Base-by-base conservation (phyloP, 2,113 vertebrate genomes). In the Melanocharis versteri region DNA sequence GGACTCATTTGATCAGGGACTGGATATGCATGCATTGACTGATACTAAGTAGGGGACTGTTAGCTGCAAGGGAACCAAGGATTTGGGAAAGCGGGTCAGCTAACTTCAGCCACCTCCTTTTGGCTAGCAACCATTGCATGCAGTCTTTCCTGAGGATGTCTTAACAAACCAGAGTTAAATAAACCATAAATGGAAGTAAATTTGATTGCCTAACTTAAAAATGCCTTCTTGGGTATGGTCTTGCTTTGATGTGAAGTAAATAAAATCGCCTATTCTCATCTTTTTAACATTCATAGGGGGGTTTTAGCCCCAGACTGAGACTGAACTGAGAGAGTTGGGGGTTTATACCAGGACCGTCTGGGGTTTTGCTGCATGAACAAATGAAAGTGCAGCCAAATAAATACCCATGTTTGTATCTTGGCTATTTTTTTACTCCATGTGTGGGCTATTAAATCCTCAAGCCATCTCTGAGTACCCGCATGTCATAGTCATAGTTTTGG, bases 211-310 rank as follows among this genome's bases (percentile, higher is more conserved):
- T 56, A 27, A 35, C 20, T 23, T 62, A 60, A 73, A 73, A 60
- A 31, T 72, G 7, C 15, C 21, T 50, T 79, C 42, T 73, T 19
- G 37, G 11, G 6, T 39, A 5, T 35, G 23, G 14, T 9, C 9
- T 39, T 61, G 20, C 18, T 35, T 81, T 47, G 16, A 35, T 2
- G 1, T 1, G 0, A 10, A 64, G 22, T 66, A 53, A 54, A n/a
- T 62, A 39, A 81, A 83, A 30, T 56, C 0, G 0, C 3, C 20
- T 56, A 12, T 71, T 62, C 16, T 15, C 8, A 30, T 35, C 7
- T 78, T 83, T 68, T 60, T 60, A 45, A 30, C 8, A 13, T 35
- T 56, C 2, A 1, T 13, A 5, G 18, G 0, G 7, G 4, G 7
- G 3, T 17, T 70, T 54, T 54, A 45, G 58, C 2, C 2, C 30